Base-by-base conservation (phyloP, 1,140 invertebrate genomes). In the Hesperophylax magnus region DNA sequence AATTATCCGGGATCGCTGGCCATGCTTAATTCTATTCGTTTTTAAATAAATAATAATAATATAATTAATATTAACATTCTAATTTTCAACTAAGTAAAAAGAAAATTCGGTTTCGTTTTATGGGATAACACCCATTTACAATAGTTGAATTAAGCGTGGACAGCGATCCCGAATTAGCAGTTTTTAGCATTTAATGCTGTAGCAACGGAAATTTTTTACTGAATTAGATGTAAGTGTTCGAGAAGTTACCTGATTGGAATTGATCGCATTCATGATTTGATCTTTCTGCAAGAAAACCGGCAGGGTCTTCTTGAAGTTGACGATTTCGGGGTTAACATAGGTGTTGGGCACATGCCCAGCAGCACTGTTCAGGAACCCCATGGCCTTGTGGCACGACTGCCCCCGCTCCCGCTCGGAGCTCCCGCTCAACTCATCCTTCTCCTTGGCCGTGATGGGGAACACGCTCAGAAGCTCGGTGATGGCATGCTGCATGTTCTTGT, bases 391-490 rank as follows among this genome's bases (percentile, higher is more conserved):
- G 53, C 86, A 81, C 6, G 87, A 61, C 34, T 88, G 88, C 86
- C 84, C 47, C 88, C 89, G 72, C 88, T 90, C 65, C 88, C 89
- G 0, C 53, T 88, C 87, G 15, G 24, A 52, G 72, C 86, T 88
- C 74, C 85, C 86, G 61, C 85, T 88, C 3, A 90, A 83, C 34
- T 90, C 89, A 79, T 90, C 89, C 72, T 89, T 90, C 88, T 96
- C 95, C 84, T 94, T 94, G 78, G 90, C 92, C 8, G 93, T 94
- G 2, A 96, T 89, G 0, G 95, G 95, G 86, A 92, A 95, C 47
- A 92, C 91, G 81, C 94, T 92, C 47, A 95, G 86, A 15, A 90
- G 75, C 77, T 90, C 89, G 0, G 85, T 85, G 81, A 90, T 89
- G 27, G 82, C 91, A 65, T 94, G 92, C 71, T 92, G 89, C 27